Evolutionary conservation across 2,888 invertebrate species (phyloP), one percentile per base, ranked within the genome.

Genomic region (Clistopyga incitator): DNA sequence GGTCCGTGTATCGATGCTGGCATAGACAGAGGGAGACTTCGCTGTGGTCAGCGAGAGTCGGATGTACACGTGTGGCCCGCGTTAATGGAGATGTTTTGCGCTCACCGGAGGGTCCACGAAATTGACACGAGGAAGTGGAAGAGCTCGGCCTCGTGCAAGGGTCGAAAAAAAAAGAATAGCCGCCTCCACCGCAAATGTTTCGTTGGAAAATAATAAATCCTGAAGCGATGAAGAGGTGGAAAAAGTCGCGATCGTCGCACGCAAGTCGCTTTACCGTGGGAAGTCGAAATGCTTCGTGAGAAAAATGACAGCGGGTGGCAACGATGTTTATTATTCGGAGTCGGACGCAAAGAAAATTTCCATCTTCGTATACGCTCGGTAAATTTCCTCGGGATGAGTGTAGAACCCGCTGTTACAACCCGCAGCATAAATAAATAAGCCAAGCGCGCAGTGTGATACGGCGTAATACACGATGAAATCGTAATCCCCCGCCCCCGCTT

Each of bases 1-100:
- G 85, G 76, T 78, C 67, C 78, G 56, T 67, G 10, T 29, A 23
- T 38, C 34, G 70, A 45, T 47, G 61, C 18, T 61, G 20, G 59
- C 8, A 38, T 61, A 34, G 29, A 13, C 18, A 52, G 54, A 59
- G 29, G 20, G 54, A 70, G 18, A 4, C 0, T 45, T 45, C 15
- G 3, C 13, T 45, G 38, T 38, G 45, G 45, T 15, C 29, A 29
- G 64, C 25, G 25, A 34, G 42, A 65, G 29, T 45, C 15, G 13
- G 13, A 45, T n/a, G n/a, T 56, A 23, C 56, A 29, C 29, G 25
- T 11, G 59, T 6, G 25, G 2, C 2, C n/a, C 20, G 34, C 68
- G 75, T 75, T 87, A 88, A 91, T 89, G 88, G 86, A 90, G 88
- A 88, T 86, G 87, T 88, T 87, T 87, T 80, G 84, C 86, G 85